Percentiles rank a stretch among this genome's conserved stretches.
These are phyloP conservation scores for Tetragnatha versicolor DNA, from an alignment of 1,140 invertebrate species.

Conservation along the genomic window DNA sequence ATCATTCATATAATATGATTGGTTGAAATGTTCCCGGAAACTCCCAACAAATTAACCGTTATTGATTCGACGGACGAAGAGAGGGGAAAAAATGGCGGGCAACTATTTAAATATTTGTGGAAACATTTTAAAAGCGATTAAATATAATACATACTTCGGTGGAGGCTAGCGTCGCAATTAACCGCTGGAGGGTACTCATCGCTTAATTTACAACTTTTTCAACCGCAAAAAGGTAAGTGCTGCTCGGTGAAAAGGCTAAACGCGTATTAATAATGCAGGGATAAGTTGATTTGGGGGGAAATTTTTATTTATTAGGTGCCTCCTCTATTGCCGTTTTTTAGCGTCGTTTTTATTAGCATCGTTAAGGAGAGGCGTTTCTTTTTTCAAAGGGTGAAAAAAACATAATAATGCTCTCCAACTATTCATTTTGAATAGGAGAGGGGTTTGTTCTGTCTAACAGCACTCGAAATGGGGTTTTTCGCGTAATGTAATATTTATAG, in stretches of 20 bases:
- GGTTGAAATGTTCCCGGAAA: constrained; percentile 19
- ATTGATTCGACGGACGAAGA: constrained; percentile 15
- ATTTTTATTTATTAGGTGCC: constrained; percentile 14
- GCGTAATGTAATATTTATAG: no score
- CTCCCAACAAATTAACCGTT: constrained; percentile 39
- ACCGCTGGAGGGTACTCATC: constrained; percentile 48
- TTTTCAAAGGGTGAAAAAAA: no score
- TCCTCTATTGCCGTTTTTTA: not conserved
- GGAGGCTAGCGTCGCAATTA: constrained; percentile 46
- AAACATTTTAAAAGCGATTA: constrained; percentile 52
- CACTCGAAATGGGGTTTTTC: no score
- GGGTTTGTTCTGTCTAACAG: no score
- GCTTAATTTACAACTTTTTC: constrained; percentile 50
- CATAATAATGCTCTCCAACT: no score
- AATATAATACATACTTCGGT: constrained; percentile 47
- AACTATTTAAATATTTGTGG: constrained; percentile 46
- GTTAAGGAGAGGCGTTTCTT: not conserved
- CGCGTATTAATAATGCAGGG: constrained; percentile 44
- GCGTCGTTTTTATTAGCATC: not conserved
- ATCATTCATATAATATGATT: constrained; percentile 45
- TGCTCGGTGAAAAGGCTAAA: not conserved
- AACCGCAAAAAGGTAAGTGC: not conserved
- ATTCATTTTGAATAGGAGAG: no score
- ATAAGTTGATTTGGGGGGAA: constrained; percentile 21
- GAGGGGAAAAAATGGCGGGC: not conserved